phyloP scores from a whole-genome alignment of 2,888 invertebrate species.

The Caenorhabditis panamensis region DNA sequence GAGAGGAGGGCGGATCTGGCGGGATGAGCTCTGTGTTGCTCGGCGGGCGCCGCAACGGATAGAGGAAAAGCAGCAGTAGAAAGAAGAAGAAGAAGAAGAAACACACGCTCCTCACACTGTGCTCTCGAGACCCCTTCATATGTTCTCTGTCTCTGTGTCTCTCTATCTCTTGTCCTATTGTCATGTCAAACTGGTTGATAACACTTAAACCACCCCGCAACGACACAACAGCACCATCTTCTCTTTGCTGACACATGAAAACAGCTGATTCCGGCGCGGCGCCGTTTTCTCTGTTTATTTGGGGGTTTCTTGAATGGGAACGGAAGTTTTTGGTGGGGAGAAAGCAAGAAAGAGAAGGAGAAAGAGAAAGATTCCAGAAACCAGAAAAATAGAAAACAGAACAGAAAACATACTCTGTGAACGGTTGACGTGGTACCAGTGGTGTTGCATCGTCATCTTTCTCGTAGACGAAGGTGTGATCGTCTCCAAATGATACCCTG shows the following conservation, averaged over 20 bases:
- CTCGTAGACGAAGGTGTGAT: constrained; percentile 65
- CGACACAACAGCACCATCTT: background rate
- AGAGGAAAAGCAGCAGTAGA: background rate
- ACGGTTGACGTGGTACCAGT: constrained; percentile 53
- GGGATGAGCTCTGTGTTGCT: background rate
- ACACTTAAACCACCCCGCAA: constrained; percentile 7
- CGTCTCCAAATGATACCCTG: constrained; percentile 65
- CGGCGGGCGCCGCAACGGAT: background rate
- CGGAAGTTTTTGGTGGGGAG: constrained; percentile 14
- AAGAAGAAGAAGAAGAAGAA: constrained; percentile 9
- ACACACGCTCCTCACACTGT: background rate
- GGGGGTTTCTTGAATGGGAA: background rate
- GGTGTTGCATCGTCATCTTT: constrained; percentile 64
- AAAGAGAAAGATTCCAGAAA: background rate
- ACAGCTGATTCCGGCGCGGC: constrained; percentile 5
- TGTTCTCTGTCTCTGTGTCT: constrained; percentile 22
- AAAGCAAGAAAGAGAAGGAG: background rate
- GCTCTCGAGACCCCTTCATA: constrained; percentile 3
- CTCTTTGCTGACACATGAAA: too few species aligned
- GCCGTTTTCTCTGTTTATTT: background rate
- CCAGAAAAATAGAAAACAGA: constrained; percentile 8
- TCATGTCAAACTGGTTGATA: constrained; percentile 21
- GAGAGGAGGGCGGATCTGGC: constrained; percentile 14
- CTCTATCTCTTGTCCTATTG: constrained; percentile 11
- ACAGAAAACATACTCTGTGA: constrained; percentile 61